phyloP scores from a whole-genome alignment of 2,888 invertebrate genomes.

The Standfussiana lucernea region DNA sequence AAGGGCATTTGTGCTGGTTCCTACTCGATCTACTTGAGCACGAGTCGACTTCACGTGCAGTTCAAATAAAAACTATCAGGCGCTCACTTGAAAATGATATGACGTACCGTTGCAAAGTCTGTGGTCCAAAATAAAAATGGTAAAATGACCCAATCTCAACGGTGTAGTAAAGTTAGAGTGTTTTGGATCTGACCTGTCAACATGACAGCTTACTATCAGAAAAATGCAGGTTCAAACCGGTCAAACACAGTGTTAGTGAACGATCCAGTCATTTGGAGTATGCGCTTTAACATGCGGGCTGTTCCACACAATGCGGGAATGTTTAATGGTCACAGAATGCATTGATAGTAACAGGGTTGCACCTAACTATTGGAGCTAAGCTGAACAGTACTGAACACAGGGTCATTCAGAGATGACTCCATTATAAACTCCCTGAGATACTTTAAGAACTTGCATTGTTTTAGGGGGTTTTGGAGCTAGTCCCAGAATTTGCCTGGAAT shows the following conservation, averaged over 20 bases:
- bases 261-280: conserved; percentile 4
- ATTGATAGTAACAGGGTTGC: conserved; percentile 24
- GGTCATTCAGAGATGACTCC: not conserved
- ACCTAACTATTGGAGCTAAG: no score
- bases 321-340: conserved; percentile 11
- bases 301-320: conserved; percentile 21
- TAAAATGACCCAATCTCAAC: no score
- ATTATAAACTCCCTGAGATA: not conserved
- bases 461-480: not conserved
- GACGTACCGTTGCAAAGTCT: not conserved
- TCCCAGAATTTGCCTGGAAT: not conserved
- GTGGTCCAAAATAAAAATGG: no score
- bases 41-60: not conserved
- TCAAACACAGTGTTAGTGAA: not conserved
- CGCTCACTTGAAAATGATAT: not conserved
- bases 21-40: conserved; percentile 12
- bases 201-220: not conserved
- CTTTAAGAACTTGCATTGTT: not conserved
- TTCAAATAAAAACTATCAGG: conserved; percentile 11
- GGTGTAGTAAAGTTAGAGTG: not conserved
- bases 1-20: not conserved
- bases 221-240: conserved; percentile 2
- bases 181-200: not conserved
- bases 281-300: conserved; percentile 37
- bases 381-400: not conserved